These are phyloP conservation scores for Sebastiscus albofasciatus DNA, from an alignment of 2,797 vertebrate species.

Conservation along the genomic window DNA sequence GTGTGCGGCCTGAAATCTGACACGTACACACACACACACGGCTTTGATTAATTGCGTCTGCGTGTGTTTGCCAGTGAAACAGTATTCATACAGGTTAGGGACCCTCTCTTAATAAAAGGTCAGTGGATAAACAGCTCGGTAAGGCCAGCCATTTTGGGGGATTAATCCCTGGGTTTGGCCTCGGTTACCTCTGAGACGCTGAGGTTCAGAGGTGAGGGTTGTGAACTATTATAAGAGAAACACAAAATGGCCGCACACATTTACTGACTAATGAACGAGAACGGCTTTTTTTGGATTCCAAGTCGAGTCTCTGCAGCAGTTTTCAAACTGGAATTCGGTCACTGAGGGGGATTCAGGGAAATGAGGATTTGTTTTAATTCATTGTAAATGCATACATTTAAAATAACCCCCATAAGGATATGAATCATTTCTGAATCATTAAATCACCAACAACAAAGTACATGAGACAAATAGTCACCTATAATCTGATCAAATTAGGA, in stretches of 20 bases:
- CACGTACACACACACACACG: constrained; percentile 46
- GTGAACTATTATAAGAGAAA: constrained; percentile 62
- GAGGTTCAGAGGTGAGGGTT: constrained; percentile 71
- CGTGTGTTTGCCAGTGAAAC: constrained; percentile 74
- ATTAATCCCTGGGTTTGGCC: constrained; percentile 57
- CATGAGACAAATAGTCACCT: not conserved
- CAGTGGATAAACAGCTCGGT: constrained; percentile 66
- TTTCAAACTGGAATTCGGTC: constrained; percentile 18
- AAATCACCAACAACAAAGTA: not conserved
- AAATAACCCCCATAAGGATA: constrained; percentile 1
- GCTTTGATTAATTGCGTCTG: constrained; percentile 78
- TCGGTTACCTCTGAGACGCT: constrained; percentile 55
- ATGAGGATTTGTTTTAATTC: not conserved
- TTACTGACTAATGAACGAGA: constrained; percentile 22
- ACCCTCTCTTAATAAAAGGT: constrained; percentile 71
- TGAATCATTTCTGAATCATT: not conserved
- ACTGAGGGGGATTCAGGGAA: not conserved
- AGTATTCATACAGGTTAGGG: constrained; percentile 75
- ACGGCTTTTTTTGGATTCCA: constrained; percentile 20
- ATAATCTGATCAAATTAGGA: not conserved
- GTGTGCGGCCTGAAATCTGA: constrained; percentile 76
- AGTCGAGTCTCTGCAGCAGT: constrained; percentile 1
- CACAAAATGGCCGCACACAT: constrained; percentile 45
- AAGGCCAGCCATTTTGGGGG: constrained; percentile 69
- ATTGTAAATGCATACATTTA: not conserved